Percentiles rank a stretch among this genome's conserved stretches.
phyloP scores from a whole-genome alignment of 1,140 invertebrate genomes.

The Lamellibrachia luymesi region DNA sequence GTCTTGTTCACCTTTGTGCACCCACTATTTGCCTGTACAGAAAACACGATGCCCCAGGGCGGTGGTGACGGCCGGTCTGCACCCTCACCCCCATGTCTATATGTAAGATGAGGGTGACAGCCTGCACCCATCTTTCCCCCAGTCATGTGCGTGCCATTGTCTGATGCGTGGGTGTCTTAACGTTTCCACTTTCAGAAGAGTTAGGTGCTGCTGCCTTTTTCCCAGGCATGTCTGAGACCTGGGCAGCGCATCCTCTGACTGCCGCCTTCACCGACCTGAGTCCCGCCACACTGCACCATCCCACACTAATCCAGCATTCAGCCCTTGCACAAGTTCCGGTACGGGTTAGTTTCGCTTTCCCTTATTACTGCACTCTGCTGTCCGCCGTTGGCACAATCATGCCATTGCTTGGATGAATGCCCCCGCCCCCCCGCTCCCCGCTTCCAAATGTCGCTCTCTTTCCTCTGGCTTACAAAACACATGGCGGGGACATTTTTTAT shows the following conservation, averaged over 20 bases:
- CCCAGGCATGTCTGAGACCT: constrained; percentile 85
- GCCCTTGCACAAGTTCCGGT: constrained; percentile 87
- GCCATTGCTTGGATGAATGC: background rate
- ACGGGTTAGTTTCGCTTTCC: constrained; percentile 68
- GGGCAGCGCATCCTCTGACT: constrained; percentile 74
- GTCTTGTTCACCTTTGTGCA: background rate
- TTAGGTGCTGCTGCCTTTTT: constrained; percentile 86
- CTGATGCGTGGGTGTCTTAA: background rate
- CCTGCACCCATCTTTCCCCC: background rate
- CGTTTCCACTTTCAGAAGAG: constrained; percentile 58
- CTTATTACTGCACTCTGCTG: constrained; percentile 64
- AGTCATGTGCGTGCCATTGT: background rate
- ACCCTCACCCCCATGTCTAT: background rate
- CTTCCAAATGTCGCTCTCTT: background rate
- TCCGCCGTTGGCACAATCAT: constrained; percentile 63
- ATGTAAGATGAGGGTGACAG: background rate
- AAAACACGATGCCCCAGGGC: background rate
- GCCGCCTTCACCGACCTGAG: constrained; percentile 72
- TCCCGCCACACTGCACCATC: constrained; percentile 77
- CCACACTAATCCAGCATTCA: constrained; percentile 84
- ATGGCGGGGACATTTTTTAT: background rate
- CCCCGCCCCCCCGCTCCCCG: too few relatives aligned
- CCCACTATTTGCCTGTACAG: background rate
- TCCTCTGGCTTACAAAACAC: background rate
- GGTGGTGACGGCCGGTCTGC: too few relatives aligned